Evolutionary conservation across 1,140 invertebrate genomes (phyloP).

Genomic region (Dendrolimus kikuchii): DNA sequence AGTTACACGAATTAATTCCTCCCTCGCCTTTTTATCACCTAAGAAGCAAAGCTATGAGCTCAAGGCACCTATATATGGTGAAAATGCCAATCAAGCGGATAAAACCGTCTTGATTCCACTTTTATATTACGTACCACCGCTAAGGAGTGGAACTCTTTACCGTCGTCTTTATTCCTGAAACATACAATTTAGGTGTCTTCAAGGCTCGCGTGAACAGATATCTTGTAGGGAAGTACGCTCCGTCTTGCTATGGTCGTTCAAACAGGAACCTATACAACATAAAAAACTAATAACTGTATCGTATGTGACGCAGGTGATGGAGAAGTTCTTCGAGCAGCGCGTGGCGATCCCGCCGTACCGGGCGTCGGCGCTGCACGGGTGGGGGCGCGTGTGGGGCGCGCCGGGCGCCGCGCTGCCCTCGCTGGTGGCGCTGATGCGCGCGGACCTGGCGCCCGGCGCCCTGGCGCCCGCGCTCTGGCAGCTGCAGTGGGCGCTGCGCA

Average conservation of each 20-base stretch:
- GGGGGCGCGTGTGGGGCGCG: conserved; percentile 85
- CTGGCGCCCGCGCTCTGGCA: conserved; percentile 78
- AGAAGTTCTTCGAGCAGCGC: conserved; percentile 93
- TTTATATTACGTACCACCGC: too few species aligned
- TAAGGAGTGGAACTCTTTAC: too few species aligned
- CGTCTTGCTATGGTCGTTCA: background rate
- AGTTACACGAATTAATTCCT: too few species aligned
- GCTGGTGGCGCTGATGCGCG: conserved; percentile 78
- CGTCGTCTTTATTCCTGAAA: too few species aligned
- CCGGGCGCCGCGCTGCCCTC: conserved; percentile 91
- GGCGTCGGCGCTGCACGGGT: conserved; percentile 88
- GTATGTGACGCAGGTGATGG: conserved; percentile 78
- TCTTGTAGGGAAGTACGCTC: too few species aligned
- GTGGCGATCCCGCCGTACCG: conserved; percentile 91
- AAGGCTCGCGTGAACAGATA: too few species aligned
- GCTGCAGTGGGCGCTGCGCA: conserved; percentile 91
- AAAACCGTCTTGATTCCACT: too few species aligned
- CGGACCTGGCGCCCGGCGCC: conserved; percentile 49
- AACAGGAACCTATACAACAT: background rate
- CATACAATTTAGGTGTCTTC: too few species aligned
- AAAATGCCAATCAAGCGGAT: too few species aligned
- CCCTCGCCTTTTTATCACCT: too few species aligned
- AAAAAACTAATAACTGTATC: background rate
- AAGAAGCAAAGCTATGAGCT: too few species aligned
- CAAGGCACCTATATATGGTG: too few species aligned